Evolutionary conservation across 2,113 vertebrate species (phyloP), one percentile per base, ranked within the genome.

Genomic region (Oryzias melastigma): DNA sequence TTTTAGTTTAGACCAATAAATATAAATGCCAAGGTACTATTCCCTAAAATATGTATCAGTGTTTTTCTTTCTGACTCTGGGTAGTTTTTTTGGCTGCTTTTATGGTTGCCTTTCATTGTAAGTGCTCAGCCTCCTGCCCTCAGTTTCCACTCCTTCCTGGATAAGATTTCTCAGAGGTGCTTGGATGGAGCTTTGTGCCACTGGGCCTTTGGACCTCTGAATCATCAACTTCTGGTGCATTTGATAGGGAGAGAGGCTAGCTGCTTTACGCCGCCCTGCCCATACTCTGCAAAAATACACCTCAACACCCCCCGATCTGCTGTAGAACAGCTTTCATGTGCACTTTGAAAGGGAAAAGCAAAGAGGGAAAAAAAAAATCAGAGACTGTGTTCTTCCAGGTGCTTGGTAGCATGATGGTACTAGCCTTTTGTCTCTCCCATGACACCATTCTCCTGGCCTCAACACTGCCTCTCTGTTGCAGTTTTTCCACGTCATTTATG

Each of bases 281-380:
- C 76, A 77, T 52, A 65, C 71, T 52, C 13, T n/a, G 62, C 55
- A 54, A 68, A 64, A 60, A 62, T 58, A 62, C 14, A 65, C 89
- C 90, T 88, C 40, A 44, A 82, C 73, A 1, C 64, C 67, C 91
- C 87, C 91, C 90, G 92, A 92, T 92, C 90, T 93, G 75, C 89
- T 90, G 91, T 88, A 78, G 85, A 94, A 92, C 91, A 85, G 87
- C 94, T 95, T 94, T 95, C 93, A 95, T 94, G 93, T 91, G 90
- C 89, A 93, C 90, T 94, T 93, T 90, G 85, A 83, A 89, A 79
- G 42, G 75, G 69, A 68, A 80, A 75, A 71, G 69, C 87, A 74
- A 68, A 63, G 86, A 76, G 65, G 78, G 68, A 79, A 25, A 64
- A 54, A 75, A 93, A 92, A 92, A 94, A 94, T 93, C 91, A 92